These are phyloP conservation scores for Heliothis peltigera DNA, from an alignment of 2,888 invertebrate genomes.

Conservation along the genomic window DNA sequence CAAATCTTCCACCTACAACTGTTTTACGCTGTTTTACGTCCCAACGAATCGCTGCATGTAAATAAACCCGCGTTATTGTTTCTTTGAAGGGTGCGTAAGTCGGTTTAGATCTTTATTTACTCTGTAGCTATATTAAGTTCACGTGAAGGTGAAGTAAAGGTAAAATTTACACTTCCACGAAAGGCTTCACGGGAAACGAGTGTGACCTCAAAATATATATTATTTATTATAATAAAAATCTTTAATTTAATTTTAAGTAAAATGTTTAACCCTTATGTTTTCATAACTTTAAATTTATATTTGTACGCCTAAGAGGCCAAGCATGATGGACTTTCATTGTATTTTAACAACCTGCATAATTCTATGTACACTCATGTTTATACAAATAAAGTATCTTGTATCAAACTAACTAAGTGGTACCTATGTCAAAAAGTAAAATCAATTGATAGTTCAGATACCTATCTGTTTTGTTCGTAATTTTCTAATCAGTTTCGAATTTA, in stretches of 20 bases:
- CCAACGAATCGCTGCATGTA: slow-evolving; percentile 83
- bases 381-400: too few species aligned
- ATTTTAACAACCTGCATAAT: too few species aligned
- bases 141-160: slow-evolving; percentile 48
- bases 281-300: too few species aligned
- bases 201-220: too few species aligned
- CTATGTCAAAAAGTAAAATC: neutral
- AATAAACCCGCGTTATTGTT: slow-evolving; percentile 81
- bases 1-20: slow-evolving; percentile 80
- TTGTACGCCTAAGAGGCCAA: too few species aligned
- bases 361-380: too few species aligned
- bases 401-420: slow-evolving; percentile 2
- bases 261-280: too few species aligned
- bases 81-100: slow-evolving; percentile 72
- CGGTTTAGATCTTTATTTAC: slow-evolving; percentile 71
- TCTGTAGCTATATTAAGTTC: slow-evolving; percentile 57
- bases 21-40: slow-evolving; percentile 85
- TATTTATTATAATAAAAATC: too few species aligned
- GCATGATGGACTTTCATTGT: too few species aligned
- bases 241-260: too few species aligned
- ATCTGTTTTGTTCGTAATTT: neutral
- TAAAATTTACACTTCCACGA: slow-evolving; percentile 37
- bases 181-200: slow-evolving; percentile 14
- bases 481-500: neutral
- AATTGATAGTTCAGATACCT: too few species aligned